Percentiles rank a stretch among this genome's conserved stretches.
Evolutionary conservation across 1,140 invertebrate species (phyloP).

Genomic region (Halictus rubicundus): DNA sequence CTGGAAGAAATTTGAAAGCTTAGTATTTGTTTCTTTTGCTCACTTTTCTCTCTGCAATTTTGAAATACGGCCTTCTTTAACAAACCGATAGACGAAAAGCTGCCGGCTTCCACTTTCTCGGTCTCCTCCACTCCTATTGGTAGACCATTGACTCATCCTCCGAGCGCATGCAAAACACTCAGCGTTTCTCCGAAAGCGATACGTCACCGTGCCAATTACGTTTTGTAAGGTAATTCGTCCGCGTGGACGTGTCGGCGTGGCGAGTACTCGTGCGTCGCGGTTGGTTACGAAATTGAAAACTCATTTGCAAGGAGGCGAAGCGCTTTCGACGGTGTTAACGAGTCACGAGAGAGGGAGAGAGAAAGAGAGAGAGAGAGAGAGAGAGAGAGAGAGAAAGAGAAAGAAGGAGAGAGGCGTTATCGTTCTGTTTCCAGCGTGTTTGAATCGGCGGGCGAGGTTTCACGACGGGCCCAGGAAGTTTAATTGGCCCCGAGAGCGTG

Average conservation of each 20-base stretch:
- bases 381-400: background rate
- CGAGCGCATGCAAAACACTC: too few species aligned
- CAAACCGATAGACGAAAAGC: too few species aligned
- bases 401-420: conserved; percentile 26
- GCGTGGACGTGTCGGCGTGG: background rate
- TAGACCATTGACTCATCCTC: background rate
- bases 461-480: conserved; percentile 26
- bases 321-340: conserved; percentile 47
- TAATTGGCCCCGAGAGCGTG: conserved; percentile 36
- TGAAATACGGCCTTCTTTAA: too few species aligned
- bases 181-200: background rate
- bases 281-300: conserved; percentile 57
- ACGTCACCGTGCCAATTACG: conserved; percentile 13
- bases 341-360: conserved; percentile 47
- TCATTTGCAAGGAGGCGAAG: conserved; percentile 48
- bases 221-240: conserved; percentile 7
- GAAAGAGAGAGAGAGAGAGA: background rate
- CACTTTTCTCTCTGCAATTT: too few species aligned
- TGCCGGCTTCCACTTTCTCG: too few species aligned
- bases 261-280: conserved; percentile 35
- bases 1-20: too few species aligned
- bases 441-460: conserved; percentile 23
- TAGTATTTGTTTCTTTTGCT: too few species aligned
- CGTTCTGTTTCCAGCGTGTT: conserved; percentile 38
- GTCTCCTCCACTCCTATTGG: too few species aligned